Evolutionary conservation across 2,888 invertebrate genomes (phyloP), one percentile per base, ranked within the genome.

Genomic region (Melipona beecheii): DNA sequence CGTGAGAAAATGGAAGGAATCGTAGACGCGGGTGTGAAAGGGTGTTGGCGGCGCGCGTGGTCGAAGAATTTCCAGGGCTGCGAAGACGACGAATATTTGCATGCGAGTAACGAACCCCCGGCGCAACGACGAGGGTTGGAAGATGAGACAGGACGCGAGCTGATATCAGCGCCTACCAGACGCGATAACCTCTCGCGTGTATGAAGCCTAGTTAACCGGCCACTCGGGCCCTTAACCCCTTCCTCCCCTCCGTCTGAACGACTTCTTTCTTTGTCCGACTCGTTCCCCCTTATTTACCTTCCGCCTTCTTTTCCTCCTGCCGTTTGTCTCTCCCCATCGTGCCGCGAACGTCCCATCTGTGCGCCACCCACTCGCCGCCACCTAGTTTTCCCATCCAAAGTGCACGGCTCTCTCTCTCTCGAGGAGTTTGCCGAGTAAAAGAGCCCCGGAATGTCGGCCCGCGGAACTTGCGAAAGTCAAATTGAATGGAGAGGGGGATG

Each of bases 111-210:
- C 91, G 90, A 91, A 87, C 81, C 24, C 4, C 81, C 65, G 74
- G 79, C 80, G 81, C 50, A 90, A 86, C 77, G 80, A 36, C 36
- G 36, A 9, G 5, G 84, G 77, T 76, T 83, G 79, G 81, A 87
- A 86, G 86, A 90, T 79, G 90, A 86, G 84, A 76, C 73, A 79
- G 70, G 78, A 83, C 84, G 70, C 60, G 68, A 78, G 77, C 83
- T 77, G 86, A 83, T 92, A 92, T 92, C 92, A 91, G 87, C 87
- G 84, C 86, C 81, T 84, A 86, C 84, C 92, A 91, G 90, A 87
- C 92, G 89, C 91, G 91, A 92, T 91, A 92, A 91, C 91, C 90
- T 89, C 88, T 89, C 88, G 9, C 11, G 81, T 86, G 89, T 89
- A 91, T 89, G 88, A 91, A 91, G 90, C 84, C 90, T 91, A 90